These are phyloP conservation scores for Pelosia muscerda DNA, from an alignment of 2,888 invertebrate species.

Conservation along the genomic window DNA sequence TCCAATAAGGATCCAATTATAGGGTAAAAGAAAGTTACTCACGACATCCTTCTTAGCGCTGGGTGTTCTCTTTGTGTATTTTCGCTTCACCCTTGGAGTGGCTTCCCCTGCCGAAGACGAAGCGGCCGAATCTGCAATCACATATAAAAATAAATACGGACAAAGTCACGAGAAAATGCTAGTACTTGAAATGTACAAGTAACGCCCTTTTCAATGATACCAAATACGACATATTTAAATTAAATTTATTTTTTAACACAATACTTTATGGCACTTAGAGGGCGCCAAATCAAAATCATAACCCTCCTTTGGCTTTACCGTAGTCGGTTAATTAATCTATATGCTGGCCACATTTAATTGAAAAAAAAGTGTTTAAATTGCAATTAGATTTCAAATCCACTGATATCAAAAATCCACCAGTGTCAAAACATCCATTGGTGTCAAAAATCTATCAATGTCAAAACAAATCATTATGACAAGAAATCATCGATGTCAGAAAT, in stretches of 20 bases:
- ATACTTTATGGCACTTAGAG: too few relatives aligned
- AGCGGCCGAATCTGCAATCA: slow-evolving; percentile 73
- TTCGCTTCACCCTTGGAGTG: slow-evolving; percentile 76
- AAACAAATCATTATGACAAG: too few relatives aligned
- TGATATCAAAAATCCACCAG: background rate
- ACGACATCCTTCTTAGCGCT: slow-evolving; percentile 73
- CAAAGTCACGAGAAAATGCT: too few relatives aligned
- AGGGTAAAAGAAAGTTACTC: slow-evolving; percentile 53
- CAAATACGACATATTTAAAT: too few relatives aligned
- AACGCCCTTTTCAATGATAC: too few relatives aligned
- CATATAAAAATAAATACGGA: background rate
- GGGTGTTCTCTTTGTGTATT: slow-evolving; percentile 77
- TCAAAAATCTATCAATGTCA: background rate
- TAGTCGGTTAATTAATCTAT: too few relatives aligned
- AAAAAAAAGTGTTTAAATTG: background rate
- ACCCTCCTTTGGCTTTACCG: too few relatives aligned
- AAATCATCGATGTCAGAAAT: background rate
- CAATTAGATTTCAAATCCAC: background rate
- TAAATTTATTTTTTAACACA: too few relatives aligned
- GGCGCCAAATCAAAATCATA: too few relatives aligned
- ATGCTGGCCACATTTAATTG: background rate
- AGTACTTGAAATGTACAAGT: too few relatives aligned
- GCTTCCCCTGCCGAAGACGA: slow-evolving; percentile 77
- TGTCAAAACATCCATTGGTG: background rate
- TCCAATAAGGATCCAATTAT: too few relatives aligned